Evolutionary conservation across 2,113 vertebrate genomes (phyloP), one percentile per base, ranked within the genome.

Genomic region (Calypte anna): DNA sequence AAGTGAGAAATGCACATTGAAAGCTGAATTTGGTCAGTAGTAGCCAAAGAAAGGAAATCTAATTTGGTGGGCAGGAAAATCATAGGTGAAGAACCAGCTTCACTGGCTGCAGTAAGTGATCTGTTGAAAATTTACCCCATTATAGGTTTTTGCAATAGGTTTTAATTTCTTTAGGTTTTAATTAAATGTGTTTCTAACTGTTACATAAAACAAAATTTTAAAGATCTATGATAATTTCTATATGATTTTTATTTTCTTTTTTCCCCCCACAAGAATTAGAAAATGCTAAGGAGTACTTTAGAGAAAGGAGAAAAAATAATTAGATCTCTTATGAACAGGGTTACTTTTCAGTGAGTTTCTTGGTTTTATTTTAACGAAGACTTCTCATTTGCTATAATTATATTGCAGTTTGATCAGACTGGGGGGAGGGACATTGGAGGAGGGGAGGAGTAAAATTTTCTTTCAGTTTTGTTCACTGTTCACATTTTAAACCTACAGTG

Each of bases 191-290:
- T 2, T 43, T 78, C 61, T n/a, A 57, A 2, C 77, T 51, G 33
- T 33, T 83, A 5, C 63, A 3, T 31, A 38, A 70, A 57, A 28
- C 27, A 63, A 66, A 61, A 36, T 23, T 23, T 67, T 62, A 4
- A 38, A 57, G 8, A 62, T 66, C 7, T 27, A 1, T 48, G 31
- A 12, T 69, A 1, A 27, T 77, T 90, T 55, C 44, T 62, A 0
- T 31, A 66, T 66, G 6, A 16, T 48, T 82, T 90, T 43, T 11
- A 40, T 9, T 48, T 18, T 21, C 16, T 21, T n/a, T 14, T 51
- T 12, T 10, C 1, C 0, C 2, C 4, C 13, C 6, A 2, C 3
- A 9, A 24, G 24, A 73, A 68, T 69, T 5, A 5, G 7, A 64
- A 92, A 83, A 51, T 69, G 18, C 7, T 31, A 30, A 61, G 36